These are phyloP conservation scores for Drosophila repleta DNA, from an alignment of 1,140 invertebrate genomes.

Conservation along the genomic window DNA sequence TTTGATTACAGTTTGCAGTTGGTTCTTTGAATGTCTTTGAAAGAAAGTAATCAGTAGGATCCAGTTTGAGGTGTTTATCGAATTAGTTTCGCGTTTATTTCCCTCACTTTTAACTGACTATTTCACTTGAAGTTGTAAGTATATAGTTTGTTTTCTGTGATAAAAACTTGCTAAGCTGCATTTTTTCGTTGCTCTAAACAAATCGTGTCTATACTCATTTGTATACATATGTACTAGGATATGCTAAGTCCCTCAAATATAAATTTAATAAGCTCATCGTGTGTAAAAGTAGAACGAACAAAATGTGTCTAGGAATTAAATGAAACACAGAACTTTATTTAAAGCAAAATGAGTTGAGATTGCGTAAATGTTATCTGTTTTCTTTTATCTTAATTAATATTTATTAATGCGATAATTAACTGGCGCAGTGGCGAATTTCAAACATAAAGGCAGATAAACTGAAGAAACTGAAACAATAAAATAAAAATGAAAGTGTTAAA, in stretches of 20 bases:
- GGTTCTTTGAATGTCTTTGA: slow-evolving; percentile 6
- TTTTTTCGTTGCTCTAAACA: slow-evolving; percentile 63
- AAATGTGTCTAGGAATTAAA: slow-evolving; percentile 24
- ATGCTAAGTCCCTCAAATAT: slow-evolving; percentile 28
- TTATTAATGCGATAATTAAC: slow-evolving; percentile 44
- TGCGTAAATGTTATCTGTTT: slow-evolving; percentile 46
- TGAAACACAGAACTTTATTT: slow-evolving; percentile 51
- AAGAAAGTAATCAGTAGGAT: too few species aligned
- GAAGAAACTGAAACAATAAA: slow-evolving; percentile 20
- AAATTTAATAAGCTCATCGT: slow-evolving; percentile 30
- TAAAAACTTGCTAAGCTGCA: slow-evolving; percentile 63
- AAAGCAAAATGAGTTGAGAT: slow-evolving; percentile 64
- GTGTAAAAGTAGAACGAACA: slow-evolving; percentile 35
- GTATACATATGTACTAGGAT: slow-evolving; percentile 27
- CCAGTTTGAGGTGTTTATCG: background rate
- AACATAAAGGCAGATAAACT: slow-evolving; percentile 15
- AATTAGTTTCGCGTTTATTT: background rate
- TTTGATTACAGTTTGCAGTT: slow-evolving; percentile 27
- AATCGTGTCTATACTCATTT: slow-evolving; percentile 45
- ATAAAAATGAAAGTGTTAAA: slow-evolving; percentile 21
- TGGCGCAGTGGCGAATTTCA: slow-evolving; percentile 12
- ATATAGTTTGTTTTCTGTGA: slow-evolving; percentile 75
- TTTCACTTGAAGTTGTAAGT: slow-evolving; percentile 34
- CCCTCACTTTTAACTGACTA: background rate
- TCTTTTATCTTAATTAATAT: slow-evolving; percentile 22